These are phyloP conservation scores for Conistra vaccinii DNA, from an alignment of 2,888 invertebrate species.

Conservation along the genomic window DNA sequence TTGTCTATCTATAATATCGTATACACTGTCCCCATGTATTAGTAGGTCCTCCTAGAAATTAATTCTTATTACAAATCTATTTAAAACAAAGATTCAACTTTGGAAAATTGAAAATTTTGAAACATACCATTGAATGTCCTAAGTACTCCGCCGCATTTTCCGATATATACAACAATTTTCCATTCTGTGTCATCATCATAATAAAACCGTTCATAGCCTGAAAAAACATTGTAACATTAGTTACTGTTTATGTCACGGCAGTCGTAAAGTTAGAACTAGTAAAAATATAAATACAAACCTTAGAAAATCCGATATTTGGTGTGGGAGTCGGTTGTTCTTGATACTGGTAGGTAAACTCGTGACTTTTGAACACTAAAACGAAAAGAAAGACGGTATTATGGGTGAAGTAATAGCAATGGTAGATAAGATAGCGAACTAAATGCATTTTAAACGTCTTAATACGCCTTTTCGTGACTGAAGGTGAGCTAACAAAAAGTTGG, in stretches of 20 bases:
- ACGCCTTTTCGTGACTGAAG: constrained; percentile 88
- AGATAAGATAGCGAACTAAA: constrained; percentile 90
- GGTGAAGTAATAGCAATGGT: constrained; percentile 86
- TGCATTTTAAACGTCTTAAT: constrained; percentile 90
- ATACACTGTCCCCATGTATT: constrained; percentile 99
- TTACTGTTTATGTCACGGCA: constrained; percentile 69
- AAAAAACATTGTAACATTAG: constrained; percentile 85
- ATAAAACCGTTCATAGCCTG: constrained; percentile 99
- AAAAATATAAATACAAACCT: constrained; percentile 90
- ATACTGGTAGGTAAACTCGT: constrained; percentile 92
- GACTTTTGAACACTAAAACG: constrained; percentile 97
- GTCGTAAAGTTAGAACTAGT: constrained; percentile 81
- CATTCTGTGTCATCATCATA: constrained; percentile 99
- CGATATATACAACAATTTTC: constrained; percentile 99
- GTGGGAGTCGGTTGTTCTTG: constrained; percentile 93
- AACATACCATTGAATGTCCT: constrained; percentile 98
- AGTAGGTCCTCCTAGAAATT: constrained; percentile 97
- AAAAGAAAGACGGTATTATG: constrained; percentile 90
- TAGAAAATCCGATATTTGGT: constrained; percentile 97
- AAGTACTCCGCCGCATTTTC: constrained; percentile 99
- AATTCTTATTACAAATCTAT: constrained; percentile 6
- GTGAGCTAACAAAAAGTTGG: constrained; percentile 87
- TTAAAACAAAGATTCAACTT: background rate
- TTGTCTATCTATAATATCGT: constrained; percentile 99
- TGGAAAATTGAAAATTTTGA: background rate